A percentile compares a stretch with the other conserved stretches of the same genome.
Conservation (phyloP, 2,888 invertebrate genomes). For the Sinopyrophorus schimmeli region DNA sequence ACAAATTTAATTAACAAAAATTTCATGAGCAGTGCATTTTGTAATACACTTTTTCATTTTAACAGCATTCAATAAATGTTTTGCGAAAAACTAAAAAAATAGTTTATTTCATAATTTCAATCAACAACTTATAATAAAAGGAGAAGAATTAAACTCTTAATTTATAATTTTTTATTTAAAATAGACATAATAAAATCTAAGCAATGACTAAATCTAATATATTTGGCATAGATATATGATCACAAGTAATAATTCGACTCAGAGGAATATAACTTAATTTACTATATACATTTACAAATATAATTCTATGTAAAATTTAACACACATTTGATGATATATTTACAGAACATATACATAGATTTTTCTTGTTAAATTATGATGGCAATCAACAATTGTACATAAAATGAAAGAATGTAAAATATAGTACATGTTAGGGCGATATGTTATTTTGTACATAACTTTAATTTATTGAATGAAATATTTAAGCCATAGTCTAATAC, state of each 20-base stretch:
- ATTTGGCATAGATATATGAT: conserved; percentile 55
- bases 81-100: too few species aligned
- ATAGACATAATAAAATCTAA: conserved; percentile 58
- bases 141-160: neutral
- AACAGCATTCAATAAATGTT: too few species aligned
- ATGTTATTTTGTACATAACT: too few species aligned
- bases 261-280: conserved; percentile 29
- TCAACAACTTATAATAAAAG: too few species aligned
- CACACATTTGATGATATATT: conserved; percentile 25
- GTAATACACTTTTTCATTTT: too few species aligned
- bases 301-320: conserved; percentile 26
- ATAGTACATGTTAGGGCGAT: neutral
- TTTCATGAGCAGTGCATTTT: too few species aligned
- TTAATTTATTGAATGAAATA: too few species aligned
- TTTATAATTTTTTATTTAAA: conserved; percentile 53
- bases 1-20: too few species aligned
- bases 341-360: conserved; percentile 21
- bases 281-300: conserved; percentile 30
- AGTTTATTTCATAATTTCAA: too few species aligned
- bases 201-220: conserved; percentile 53
- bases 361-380: too few species aligned
- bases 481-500: neutral
- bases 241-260: conserved; percentile 57
- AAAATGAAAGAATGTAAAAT: neutral
- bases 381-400: neutral